Percentiles rank a stretch among this genome's conserved stretches.
Conservation (phyloP, 2,797 vertebrate genomes). For the Tragelaphus oryx region DNA sequence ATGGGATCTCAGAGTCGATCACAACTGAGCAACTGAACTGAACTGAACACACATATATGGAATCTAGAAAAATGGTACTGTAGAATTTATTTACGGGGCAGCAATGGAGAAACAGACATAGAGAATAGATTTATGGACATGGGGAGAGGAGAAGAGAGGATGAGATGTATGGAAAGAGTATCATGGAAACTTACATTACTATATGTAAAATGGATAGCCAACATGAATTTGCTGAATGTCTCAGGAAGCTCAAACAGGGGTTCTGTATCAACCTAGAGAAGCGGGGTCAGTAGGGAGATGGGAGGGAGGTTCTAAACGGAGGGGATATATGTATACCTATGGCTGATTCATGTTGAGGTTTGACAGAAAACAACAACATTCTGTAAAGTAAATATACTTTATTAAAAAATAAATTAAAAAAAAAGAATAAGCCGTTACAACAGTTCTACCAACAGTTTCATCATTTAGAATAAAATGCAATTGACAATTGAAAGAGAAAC, state of each 20-base stretch:
- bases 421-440: not conserved
- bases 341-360: not conserved
- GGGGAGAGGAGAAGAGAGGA: not conserved
- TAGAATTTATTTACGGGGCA: not conserved
- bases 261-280: not conserved
- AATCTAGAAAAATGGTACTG: not conserved
- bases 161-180: not conserved
- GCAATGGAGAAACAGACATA: not conserved
- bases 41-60: rapidly evolving
- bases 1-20: rapidly evolving
- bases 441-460: not conserved
- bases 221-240: not conserved
- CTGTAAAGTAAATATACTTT: not conserved
- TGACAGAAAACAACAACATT: not conserved
- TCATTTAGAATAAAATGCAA: not conserved
- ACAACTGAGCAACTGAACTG: not conserved
- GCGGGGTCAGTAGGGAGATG: not conserved
- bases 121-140: not conserved
- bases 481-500: not conserved
- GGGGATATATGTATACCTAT: not conserved
- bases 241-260: not conserved
- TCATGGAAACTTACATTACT: not conserved
- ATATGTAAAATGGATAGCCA: not conserved
- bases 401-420: not conserved
- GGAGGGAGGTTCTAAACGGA: not conserved